Base-by-base conservation (phyloP, 92 coral and sea anemone genomes). In the Nematostella vectensis region DNA sequence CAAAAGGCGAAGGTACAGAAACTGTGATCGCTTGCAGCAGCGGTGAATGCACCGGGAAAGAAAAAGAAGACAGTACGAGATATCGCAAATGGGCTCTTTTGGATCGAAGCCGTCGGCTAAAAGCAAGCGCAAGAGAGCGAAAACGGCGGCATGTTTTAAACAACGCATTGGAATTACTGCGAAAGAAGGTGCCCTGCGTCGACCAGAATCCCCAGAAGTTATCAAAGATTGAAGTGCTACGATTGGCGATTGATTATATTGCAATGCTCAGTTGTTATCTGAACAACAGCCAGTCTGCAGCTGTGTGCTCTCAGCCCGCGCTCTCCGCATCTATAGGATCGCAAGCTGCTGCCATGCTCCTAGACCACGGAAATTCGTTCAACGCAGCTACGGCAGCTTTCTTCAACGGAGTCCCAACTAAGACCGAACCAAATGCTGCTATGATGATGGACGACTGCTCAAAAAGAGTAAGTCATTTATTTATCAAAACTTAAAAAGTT, bases 191-290 rank as follows among this genome's bases (percentile, higher is more conserved):
- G 0, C 97, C 97, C 3, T 85, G 97, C 65, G 88, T 89, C 28
- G 97, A 89, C 48, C 97, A 89, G 31, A 89, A 85, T 31, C 95
- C 97, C 2, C 97, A 89, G 55, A 89, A 89, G 78, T 88, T 89
- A 8, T 89, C 97, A 55, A 89, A 89, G 72, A 89, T 89, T 11
- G 97, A 89, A 52, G 97, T 89, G 16, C 57, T 89, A 3, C 63
- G 97, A 12, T 67, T 85, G 38, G 97, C 97, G 2, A 89, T 89
- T 27, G 95, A 78, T 53, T 89, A 89, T 71, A 89, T 89, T 21
- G 81, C 97, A 24, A 87, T 85, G 83, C 67, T 89, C 9, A 89
- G 97, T 48, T 83, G 88, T 8, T 89, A 87, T 30, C 67, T 89
- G n/a, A 76, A 89, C 42, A 87, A 69, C 16, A 72, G 94, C 1